A percentile compares a stretch with the other conserved stretches of the same genome.
Conservation (phyloP, 2,113 vertebrate species). For the Colius striatus region DNA sequence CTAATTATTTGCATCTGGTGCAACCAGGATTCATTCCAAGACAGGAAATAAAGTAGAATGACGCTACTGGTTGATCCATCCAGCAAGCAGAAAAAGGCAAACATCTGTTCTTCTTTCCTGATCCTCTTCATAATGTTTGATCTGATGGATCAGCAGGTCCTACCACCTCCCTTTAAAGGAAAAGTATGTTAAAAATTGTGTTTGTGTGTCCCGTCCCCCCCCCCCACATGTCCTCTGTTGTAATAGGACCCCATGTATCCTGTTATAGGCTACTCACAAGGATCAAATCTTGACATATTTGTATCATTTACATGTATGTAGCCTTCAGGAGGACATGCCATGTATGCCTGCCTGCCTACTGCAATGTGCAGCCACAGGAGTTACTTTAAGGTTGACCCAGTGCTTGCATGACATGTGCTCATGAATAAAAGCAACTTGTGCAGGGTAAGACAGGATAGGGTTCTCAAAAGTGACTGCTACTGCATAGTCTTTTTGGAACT, state of each 20-base stretch:
- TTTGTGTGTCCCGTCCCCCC: accelerated
- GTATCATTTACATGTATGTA: not conserved
- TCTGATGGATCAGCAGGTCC: not conserved
- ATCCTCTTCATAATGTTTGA: not conserved
- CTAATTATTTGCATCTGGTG: not conserved
- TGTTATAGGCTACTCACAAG: not conserved
- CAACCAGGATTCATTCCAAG: not conserved
- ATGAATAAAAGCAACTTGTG: not conserved
- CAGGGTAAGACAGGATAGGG: not conserved
- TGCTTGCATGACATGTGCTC: not conserved
- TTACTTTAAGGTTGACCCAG: not conserved
- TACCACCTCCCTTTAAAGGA: not conserved
- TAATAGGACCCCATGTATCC: not conserved
- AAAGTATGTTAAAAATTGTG: not conserved
- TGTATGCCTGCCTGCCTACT: not conserved
- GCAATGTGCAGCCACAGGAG: not conserved
- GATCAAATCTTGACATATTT: not conserved
- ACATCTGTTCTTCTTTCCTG: not conserved
- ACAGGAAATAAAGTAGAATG: not conserved
- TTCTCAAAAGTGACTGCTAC: not conserved
- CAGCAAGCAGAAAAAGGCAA: not conserved
- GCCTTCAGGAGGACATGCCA: not conserved
- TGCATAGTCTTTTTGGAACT: not conserved
- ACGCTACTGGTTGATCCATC: not conserved
- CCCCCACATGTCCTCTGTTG: not conserved